phyloP scores from a whole-genome alignment of 2,888 invertebrate species.

The Clepsis dumicolana region DNA sequence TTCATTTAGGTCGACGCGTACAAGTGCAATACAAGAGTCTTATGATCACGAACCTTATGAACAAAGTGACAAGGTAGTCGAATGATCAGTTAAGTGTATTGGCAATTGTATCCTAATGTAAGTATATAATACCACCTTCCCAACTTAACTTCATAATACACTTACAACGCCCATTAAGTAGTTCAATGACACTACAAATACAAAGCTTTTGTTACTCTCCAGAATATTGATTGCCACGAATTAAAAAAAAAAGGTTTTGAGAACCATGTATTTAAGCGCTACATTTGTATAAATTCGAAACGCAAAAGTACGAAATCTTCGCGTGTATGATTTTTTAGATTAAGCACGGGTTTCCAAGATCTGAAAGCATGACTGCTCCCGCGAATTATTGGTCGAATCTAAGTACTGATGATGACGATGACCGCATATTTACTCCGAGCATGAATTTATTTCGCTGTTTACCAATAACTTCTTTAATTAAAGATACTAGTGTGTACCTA shows the following conservation, averaged over 20 bases:
- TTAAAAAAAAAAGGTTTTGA: background rate
- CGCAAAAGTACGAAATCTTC: background rate
- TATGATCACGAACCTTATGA: background rate
- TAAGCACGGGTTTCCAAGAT: no score
- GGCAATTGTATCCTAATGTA: background rate
- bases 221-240: background rate
- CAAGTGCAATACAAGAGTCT: no score
- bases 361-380: no score
- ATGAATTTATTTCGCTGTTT: no score
- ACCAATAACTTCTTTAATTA: no score
- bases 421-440: no score
- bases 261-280: no score
- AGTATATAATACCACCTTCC: background rate
- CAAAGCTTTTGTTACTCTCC: background rate
- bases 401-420: no score
- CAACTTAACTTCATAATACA: background rate
- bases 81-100: background rate
- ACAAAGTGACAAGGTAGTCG: background rate
- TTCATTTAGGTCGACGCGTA: background rate
- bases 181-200: conserved; percentile 5
- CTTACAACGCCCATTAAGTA: background rate
- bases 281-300: background rate
- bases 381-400: no score
- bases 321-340: no score
- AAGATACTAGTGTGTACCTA: no score